These are phyloP conservation scores for Pica pica DNA, from an alignment of 2,113 vertebrate genomes.

Conservation along the genomic window DNA sequence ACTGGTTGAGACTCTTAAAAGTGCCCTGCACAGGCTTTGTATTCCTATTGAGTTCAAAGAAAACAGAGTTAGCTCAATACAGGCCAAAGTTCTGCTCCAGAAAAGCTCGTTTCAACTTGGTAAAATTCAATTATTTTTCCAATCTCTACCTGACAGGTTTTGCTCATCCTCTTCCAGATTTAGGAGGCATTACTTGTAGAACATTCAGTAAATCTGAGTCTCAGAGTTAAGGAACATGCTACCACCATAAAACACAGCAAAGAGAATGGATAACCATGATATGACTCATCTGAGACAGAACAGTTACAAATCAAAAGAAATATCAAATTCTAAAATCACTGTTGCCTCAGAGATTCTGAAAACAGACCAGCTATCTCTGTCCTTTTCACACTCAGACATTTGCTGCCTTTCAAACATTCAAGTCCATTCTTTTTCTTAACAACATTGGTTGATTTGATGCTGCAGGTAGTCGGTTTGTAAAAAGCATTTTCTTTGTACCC, in stretches of 20 bases:
- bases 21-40: neutral
- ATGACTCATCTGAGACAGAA: neutral
- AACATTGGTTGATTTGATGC: neutral
- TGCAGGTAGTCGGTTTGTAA: neutral
- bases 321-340: neutral
- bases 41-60: neutral
- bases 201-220: neutral
- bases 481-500: neutral
- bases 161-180: neutral
- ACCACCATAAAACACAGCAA: neutral
- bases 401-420: neutral
- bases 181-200: neutral
- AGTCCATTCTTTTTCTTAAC: neutral
- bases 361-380: neutral
- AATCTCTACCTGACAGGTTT: neutral
- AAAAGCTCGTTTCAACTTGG: neutral
- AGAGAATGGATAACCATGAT: neutral
- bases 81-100: neutral
- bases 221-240: neutral
- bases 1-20: neutral
- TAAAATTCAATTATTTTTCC: slow-evolving; percentile 1
- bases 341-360: neutral
- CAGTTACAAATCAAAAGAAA: neutral
- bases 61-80: neutral
- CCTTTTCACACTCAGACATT: neutral